Evolutionary conservation across 2,113 vertebrate genomes (phyloP).

Genomic region (Globicephala melas): DNA sequence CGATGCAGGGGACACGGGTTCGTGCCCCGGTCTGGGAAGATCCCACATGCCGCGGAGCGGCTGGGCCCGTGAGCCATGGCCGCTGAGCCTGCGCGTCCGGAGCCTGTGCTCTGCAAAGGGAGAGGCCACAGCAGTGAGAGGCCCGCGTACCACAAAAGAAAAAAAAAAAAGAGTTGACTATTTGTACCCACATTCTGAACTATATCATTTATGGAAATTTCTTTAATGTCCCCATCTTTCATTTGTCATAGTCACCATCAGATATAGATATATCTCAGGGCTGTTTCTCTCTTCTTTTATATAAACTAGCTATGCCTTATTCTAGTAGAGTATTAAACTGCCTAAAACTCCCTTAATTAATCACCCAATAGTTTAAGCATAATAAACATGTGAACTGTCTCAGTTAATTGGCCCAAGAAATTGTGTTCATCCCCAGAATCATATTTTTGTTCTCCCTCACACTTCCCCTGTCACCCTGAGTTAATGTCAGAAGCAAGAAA

Average conservation of each 20-base stretch:
- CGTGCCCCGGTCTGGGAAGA: too few relatives aligned
- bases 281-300: constrained; percentile 52
- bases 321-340: constrained; percentile 42
- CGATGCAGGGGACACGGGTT: too few relatives aligned
- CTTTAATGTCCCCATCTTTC: constrained; percentile 14
- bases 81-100: too few relatives aligned
- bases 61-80: too few relatives aligned
- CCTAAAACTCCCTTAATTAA: constrained; percentile 73
- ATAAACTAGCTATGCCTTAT: constrained; percentile 48
- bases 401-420: constrained; percentile 62
- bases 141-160: too few relatives aligned
- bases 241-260: constrained; percentile 20
- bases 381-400: constrained; percentile 65
- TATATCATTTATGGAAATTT: constrained; percentile 3
- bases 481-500: constrained; percentile 25
- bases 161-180: neutral
- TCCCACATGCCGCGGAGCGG: too few relatives aligned
- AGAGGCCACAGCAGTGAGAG: too few relatives aligned
- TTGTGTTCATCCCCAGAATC: constrained; percentile 55
- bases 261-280: neutral
- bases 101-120: too few relatives aligned
- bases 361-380: constrained; percentile 57
- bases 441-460: constrained; percentile 4
- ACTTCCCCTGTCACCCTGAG: neutral
- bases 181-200: constrained; percentile 18